phyloP scores from a whole-genome alignment of 2,888 invertebrate genomes.

The Platerodrilus igneus region DNA sequence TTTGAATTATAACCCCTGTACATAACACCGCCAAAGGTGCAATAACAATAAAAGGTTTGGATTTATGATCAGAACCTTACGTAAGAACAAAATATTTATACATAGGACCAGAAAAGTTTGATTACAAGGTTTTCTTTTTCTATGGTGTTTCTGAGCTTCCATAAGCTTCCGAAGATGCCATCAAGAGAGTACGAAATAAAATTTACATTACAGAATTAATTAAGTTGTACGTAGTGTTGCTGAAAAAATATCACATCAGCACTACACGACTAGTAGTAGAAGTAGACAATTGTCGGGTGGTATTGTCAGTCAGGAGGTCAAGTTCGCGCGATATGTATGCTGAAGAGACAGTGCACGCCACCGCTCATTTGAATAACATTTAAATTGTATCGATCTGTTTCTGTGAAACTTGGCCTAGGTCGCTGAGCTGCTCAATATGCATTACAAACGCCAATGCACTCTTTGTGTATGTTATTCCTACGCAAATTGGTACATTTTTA shows the following conservation, averaged over 20 bases:
- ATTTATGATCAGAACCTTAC: conserved; percentile 24
- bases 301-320: conserved; percentile 33
- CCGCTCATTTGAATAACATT: conserved; percentile 38
- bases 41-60: conserved; percentile 33
- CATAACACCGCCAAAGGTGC: conserved; percentile 32
- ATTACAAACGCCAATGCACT: conserved; percentile 30
- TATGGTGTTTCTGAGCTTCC: no score
- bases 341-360: conserved; percentile 30
- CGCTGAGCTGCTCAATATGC: conserved; percentile 30
- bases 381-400: conserved; percentile 36
- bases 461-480: conserved; percentile 27
- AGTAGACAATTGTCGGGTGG: conserved; percentile 11
- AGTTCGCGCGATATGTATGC: conserved; percentile 32
- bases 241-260: background rate
- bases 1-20: conserved; percentile 33
- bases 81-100: background rate
- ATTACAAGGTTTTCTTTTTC: background rate
- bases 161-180: background rate
- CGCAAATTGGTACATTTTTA: no score
- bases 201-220: background rate
- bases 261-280: background rate
- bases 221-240: background rate
- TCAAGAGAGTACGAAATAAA: background rate
- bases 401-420: conserved; percentile 36
- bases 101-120: background rate